Conservation (phyloP, 64 coral and sea anemone species). For the Orbicella faveolata region DNA sequence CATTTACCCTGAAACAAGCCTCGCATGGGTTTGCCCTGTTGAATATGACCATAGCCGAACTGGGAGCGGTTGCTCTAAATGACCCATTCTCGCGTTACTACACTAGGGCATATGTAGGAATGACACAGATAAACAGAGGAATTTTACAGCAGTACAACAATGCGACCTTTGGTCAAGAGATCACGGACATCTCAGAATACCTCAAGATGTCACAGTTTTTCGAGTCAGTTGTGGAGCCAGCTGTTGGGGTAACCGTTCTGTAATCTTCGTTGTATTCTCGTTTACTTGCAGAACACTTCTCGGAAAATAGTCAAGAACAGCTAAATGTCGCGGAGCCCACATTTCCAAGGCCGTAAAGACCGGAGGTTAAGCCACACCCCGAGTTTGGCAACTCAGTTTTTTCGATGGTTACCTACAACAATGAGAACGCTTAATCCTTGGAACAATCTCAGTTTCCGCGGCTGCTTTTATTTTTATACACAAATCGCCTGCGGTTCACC, state of each 20-base stretch:
- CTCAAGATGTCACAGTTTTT: constrained; percentile 2
- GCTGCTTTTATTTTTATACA: too few species aligned
- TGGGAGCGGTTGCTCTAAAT: background rate
- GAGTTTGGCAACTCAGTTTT: too few species aligned
- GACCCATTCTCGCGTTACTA: constrained; percentile 15
- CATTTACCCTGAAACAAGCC: background rate
- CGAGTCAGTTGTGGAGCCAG: constrained; percentile 5
- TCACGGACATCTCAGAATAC: background rate
- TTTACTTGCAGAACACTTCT: too few species aligned
- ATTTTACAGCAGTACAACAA: background rate
- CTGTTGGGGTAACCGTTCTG: background rate
- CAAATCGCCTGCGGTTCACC: too few species aligned
- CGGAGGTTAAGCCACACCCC: too few species aligned
- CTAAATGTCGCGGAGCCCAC: too few species aligned
- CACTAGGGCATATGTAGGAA: background rate
- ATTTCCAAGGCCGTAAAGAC: too few species aligned
- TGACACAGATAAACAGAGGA: background rate
- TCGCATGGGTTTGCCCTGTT: background rate
- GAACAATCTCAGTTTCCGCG: too few species aligned
- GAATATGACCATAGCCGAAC: background rate
- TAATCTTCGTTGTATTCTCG: background rate
- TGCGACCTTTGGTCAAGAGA: constrained; percentile 7
- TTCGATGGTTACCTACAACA: too few species aligned
- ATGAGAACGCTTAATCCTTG: too few species aligned
- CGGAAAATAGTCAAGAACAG: too few species aligned